Evolutionary conservation across 1,140 invertebrate species (phyloP), one percentile per base, ranked within the genome.

Genomic region (Xylocopa sonorina): DNA sequence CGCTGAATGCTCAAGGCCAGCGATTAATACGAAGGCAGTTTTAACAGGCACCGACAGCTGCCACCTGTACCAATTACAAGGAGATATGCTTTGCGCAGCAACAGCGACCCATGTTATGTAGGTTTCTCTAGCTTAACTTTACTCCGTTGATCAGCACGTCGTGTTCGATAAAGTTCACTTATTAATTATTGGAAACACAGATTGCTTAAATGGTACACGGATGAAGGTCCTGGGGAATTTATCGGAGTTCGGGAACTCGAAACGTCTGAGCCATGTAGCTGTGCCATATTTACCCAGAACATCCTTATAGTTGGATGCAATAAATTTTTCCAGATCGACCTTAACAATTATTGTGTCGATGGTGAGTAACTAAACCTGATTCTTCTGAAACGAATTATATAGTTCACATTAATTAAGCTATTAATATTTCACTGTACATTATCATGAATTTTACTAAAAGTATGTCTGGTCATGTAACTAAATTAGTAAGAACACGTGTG

Each of bases 301-400:
- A 94, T 95, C 78, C 93, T 97, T 0, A 95, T 98, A 34, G 95
- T 97, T 69, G 96, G 96, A 53, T 95, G 96, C 66, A 95, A 97
- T 80, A 96, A 96, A 87, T 96, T 97, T 83, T 97, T 96, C 90
- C 96, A 96, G 91, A 95, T 97, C 51, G 96, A 97, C 91, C 88
- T 97, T 53, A 92, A 94, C 18, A 95, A 94, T 75, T 96, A 95
- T 79, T 88, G 91, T 48, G 93, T 96, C 14, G 95, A 97, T 84
- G 95, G 95, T 95, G 81, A 43, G 68, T 5, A 32, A 50, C 16
- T 1, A 43, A 46, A 50, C 9, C 16, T 43, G 10, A 27, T 18
- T 10, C 3, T 27, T 3, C 3, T 53, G 0, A 29, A 34, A 21
- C 12, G 3, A 7, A 55, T 29, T 27, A n/a, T n/a, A n/a, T n/a